phyloP scores from a whole-genome alignment of 2,113 vertebrate species.

The Mormoops blainvillei region DNA sequence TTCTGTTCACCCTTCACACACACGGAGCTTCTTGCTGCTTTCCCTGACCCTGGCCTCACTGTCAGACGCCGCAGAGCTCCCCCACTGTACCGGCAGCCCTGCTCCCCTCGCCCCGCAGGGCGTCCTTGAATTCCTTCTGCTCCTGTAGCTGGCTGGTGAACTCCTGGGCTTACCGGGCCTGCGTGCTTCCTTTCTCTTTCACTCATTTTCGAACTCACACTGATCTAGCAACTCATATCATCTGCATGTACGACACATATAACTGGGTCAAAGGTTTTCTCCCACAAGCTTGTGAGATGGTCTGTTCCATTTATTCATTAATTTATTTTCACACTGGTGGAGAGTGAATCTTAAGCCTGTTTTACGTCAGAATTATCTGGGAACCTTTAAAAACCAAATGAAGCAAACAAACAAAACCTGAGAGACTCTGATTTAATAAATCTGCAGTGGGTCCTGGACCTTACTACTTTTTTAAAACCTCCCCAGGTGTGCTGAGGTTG shows the following conservation, averaged over 20 bases:
- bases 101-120: neutral
- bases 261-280: neutral
- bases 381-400: neutral
- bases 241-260: neutral
- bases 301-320: neutral
- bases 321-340: neutral
- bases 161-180: too few relatives aligned
- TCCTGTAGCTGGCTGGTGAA: neutral
- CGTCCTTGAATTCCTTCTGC: neutral
- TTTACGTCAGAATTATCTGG: neutral
- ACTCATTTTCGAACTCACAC: neutral
- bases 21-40: neutral
- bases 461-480: neutral
- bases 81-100: neutral
- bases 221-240: neutral
- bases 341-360: neutral
- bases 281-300: neutral
- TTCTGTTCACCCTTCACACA: neutral
- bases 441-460: neutral
- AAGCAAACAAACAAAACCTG: neutral
- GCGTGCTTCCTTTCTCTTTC: neutral
- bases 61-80: too few relatives aligned
- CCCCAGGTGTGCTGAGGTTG: neutral
- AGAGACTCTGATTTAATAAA: neutral
- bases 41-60: neutral